These are phyloP conservation scores for Athene noctua DNA, from an alignment of 2,113 vertebrate species.

Conservation along the genomic window DNA sequence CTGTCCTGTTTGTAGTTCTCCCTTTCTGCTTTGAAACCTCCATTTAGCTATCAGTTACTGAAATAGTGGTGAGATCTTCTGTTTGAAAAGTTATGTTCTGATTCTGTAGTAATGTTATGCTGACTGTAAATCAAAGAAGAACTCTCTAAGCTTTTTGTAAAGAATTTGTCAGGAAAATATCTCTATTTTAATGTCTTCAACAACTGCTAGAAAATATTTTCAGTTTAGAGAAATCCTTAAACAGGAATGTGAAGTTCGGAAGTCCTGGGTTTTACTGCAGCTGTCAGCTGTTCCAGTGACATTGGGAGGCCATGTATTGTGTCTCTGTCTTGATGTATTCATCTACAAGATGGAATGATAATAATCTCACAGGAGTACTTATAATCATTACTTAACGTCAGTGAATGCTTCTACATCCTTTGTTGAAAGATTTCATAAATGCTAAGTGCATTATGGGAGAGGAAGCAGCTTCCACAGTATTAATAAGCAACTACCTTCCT, in stretches of 20 bases:
- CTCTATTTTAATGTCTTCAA: neutral
- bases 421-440: neutral
- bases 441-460: neutral
- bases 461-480: neutral
- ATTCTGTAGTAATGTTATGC: neutral
- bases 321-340: neutral
- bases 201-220: neutral
- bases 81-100: neutral
- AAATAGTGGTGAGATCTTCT: neutral
- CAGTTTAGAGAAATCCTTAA: neutral
- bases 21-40: neutral
- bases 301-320: neutral
- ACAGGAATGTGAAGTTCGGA: neutral
- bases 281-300: neutral
- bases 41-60: neutral
- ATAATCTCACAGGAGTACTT: neutral
- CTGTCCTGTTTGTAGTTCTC: neutral
- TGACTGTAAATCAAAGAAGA: neutral
- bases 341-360: neutral
- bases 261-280: neutral
- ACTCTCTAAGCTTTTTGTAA: neutral
- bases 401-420: neutral
- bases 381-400: neutral
- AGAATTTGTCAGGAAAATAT: neutral
- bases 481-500: neutral